Conservation (phyloP, 2,113 vertebrate species). For the Falcunculus frontatus region DNA sequence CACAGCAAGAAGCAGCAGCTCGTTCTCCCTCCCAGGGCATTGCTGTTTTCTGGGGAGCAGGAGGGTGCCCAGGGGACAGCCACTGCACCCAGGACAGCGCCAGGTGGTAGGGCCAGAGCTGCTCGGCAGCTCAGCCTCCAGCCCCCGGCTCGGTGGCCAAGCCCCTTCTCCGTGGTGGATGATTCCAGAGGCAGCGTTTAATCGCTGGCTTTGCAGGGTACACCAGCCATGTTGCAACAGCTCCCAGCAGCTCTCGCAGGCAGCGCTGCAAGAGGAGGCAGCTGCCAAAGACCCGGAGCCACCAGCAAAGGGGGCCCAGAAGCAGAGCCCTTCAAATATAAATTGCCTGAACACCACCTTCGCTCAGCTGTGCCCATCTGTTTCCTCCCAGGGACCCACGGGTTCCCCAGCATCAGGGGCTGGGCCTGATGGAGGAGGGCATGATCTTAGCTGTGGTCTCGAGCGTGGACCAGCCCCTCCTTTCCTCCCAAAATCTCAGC, state of each 20-base stretch:
- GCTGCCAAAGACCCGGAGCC: neutral
- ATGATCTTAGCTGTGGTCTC: neutral
- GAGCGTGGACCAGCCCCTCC: neutral
- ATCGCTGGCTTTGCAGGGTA: neutral
- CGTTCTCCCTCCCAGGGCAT: neutral
- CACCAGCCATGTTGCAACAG: conserved; percentile 55
- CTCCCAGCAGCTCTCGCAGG: conserved; percentile 20
- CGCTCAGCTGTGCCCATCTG: neutral
- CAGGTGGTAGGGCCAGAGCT: neutral
- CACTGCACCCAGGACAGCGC: neutral
- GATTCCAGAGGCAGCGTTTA: conserved; percentile 29
- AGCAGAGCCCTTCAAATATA: neutral
- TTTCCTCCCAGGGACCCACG: fast-evolving
- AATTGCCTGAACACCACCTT: neutral
- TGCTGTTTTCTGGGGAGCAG: neutral
- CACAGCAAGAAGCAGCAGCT: neutral
- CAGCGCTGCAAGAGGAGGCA: neutral
- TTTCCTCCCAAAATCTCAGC: neutral
- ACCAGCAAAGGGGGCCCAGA: neutral
- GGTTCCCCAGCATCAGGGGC: neutral
- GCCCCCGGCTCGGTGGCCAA: neutral
- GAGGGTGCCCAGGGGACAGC: neutral
- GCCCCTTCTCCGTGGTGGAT: neutral
- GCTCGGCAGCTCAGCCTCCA: neutral
- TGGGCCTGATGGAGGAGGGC: neutral